phyloP scores from a whole-genome alignment of 1,140 invertebrate species.

The Drosophila willistoni region DNA sequence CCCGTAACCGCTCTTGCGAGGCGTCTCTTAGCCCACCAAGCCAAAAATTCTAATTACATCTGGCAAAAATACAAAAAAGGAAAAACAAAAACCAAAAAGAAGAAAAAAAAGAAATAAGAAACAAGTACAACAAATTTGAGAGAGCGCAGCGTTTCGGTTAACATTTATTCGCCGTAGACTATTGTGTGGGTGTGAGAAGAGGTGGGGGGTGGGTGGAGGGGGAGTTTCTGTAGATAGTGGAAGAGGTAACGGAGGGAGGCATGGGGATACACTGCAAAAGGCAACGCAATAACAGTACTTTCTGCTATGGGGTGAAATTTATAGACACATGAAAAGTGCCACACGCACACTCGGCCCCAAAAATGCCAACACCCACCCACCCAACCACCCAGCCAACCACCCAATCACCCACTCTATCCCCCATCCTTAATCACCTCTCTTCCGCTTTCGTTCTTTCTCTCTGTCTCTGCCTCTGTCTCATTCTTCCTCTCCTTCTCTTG shows the following conservation, averaged over 20 bases:
- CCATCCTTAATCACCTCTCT: neutral
- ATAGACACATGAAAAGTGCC: slow-evolving; percentile 28
- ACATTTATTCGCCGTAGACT: slow-evolving; percentile 16
- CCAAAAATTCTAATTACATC: slow-evolving; percentile 21
- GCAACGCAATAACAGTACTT: slow-evolving; percentile 20
- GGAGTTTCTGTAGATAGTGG: too few species aligned
- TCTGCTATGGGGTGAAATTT: slow-evolving; percentile 26
- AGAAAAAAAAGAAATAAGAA: neutral
- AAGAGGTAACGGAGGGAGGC: neutral
- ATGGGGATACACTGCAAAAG: slow-evolving; percentile 16
- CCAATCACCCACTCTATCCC: neutral
- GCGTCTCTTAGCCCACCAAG: neutral
- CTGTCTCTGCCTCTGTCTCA: neutral
- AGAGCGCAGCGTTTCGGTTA: slow-evolving; percentile 14
- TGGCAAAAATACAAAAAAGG: slow-evolving; percentile 6
- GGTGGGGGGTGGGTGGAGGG: neutral
- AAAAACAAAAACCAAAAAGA: neutral
- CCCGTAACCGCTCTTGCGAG: neutral
- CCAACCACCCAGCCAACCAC: neutral
- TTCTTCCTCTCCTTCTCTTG: neutral
- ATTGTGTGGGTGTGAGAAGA: neutral
- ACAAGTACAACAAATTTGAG: slow-evolving; percentile 4
- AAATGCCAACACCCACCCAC: neutral
- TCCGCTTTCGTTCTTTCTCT: too few species aligned
- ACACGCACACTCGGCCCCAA: slow-evolving; percentile 15